Evolutionary conservation across 1,140 invertebrate species (phyloP).

Genomic region (Rhopalosiphum padi): DNA sequence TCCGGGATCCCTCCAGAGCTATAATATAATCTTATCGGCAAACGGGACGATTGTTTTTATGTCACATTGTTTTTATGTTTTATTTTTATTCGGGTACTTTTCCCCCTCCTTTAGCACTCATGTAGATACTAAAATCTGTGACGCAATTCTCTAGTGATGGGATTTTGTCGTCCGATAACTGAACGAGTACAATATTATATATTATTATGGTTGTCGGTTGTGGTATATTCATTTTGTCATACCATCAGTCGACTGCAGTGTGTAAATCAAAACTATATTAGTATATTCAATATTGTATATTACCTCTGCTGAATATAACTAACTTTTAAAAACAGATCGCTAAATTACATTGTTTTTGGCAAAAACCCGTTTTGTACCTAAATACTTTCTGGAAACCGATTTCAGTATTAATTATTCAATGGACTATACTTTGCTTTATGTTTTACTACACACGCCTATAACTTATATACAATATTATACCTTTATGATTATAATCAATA

Average conservation of each 20-base stretch:
- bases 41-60: conserved; percentile 1
- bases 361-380: neutral
- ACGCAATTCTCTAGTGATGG: neutral
- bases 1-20: neutral
- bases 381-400: neutral
- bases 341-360: neutral
- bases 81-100: neutral
- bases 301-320: neutral
- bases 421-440: too few relatives aligned
- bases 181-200: neutral
- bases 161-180: neutral
- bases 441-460: neutral
- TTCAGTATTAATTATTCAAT: neutral
- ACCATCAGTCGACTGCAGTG: neutral
- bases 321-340: neutral
- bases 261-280: neutral
- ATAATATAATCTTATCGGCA: conserved; percentile 17
- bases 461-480: neutral
- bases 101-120: neutral
- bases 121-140: conserved; percentile 3
- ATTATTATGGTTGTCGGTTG: neutral
- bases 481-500: neutral
- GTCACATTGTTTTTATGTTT: neutral
- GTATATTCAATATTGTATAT: too few relatives aligned
- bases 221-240: neutral